These are phyloP conservation scores for Erebia aethiops DNA, from an alignment of 2,888 invertebrate species.

Conservation along the genomic window DNA sequence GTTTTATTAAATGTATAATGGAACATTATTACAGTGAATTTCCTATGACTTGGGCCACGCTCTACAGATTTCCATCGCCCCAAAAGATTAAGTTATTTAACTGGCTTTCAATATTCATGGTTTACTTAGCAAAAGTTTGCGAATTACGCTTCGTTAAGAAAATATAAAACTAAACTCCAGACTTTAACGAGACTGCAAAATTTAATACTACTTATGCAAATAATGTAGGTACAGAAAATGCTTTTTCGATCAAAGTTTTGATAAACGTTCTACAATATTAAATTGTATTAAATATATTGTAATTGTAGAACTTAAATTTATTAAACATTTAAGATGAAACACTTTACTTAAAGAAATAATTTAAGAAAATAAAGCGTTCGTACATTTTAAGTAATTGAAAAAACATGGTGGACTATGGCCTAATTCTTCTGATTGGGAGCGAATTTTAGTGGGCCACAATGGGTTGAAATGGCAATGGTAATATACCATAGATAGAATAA, in stretches of 20 bases:
- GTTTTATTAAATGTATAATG: too few relatives aligned
- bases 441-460: too few relatives aligned
- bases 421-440: too few relatives aligned
- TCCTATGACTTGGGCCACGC: constrained; percentile 9
- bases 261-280: background rate
- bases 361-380: too few relatives aligned
- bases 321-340: background rate
- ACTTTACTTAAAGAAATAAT: too few relatives aligned
- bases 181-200: constrained; percentile 25
- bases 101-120: constrained; percentile 43
- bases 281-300: too few relatives aligned
- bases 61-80: constrained; percentile 19
- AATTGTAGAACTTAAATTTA: too few relatives aligned
- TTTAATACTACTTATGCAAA: constrained; percentile 27
- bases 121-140: constrained; percentile 59
- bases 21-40: background rate
- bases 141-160: constrained; percentile 38
- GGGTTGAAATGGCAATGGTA: too few relatives aligned
- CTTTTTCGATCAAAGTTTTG: background rate
- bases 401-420: too few relatives aligned
- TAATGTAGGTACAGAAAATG: background rate
- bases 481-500: too few relatives aligned
- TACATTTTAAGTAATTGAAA: too few relatives aligned
- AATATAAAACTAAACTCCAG: constrained; percentile 33
- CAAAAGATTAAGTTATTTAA: constrained; percentile 39